Conservation (phyloP, 2,888 invertebrate species). For the Nemapogon koenigi region DNA sequence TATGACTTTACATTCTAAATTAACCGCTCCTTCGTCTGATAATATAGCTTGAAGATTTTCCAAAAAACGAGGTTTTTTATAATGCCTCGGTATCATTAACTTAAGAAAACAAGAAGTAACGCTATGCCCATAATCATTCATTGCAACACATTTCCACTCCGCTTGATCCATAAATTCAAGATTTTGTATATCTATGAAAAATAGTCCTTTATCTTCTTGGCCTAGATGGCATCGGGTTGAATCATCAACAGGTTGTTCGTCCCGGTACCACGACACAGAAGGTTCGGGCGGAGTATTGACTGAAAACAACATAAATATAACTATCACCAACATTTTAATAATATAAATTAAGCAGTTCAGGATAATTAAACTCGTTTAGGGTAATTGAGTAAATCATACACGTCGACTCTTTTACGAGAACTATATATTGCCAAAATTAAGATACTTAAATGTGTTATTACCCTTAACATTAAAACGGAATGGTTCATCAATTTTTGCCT, state of each 20-base stretch:
- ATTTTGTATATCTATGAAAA: slow-evolving; percentile 73
- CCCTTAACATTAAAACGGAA: slow-evolving; percentile 84
- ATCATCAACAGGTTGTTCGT: slow-evolving; percentile 79
- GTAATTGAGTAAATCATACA: neutral
- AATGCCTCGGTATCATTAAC: slow-evolving; percentile 85
- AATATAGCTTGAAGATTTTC: slow-evolving; percentile 85
- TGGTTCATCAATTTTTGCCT: slow-evolving; percentile 82
- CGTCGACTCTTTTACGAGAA: neutral
- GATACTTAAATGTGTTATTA: slow-evolving; percentile 24
- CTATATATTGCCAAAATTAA: too few species aligned
- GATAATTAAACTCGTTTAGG: too few species aligned
- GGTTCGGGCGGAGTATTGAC: slow-evolving; percentile 84
- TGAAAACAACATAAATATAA: slow-evolving; percentile 30
- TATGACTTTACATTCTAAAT: slow-evolving; percentile 91
- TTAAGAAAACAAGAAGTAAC: slow-evolving; percentile 87
- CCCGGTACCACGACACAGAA: slow-evolving; percentile 85
- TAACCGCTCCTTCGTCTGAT: slow-evolving; percentile 88
- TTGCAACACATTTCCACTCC: slow-evolving; percentile 91
- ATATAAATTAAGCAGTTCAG: slow-evolving; percentile 8
- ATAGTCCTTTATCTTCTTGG: slow-evolving; percentile 74
- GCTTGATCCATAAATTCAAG: slow-evolving; percentile 87
- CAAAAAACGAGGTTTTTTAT: slow-evolving; percentile 85
- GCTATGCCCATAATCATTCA: slow-evolving; percentile 88
- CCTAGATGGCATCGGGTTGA: slow-evolving; percentile 70
- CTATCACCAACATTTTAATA: neutral